Evolutionary conservation across 37 sponge, comb jelly and placozoan genomes (phyloP), one percentile per base, ranked within the genome.

Genomic region (Chondrosia reniformis): DNA sequence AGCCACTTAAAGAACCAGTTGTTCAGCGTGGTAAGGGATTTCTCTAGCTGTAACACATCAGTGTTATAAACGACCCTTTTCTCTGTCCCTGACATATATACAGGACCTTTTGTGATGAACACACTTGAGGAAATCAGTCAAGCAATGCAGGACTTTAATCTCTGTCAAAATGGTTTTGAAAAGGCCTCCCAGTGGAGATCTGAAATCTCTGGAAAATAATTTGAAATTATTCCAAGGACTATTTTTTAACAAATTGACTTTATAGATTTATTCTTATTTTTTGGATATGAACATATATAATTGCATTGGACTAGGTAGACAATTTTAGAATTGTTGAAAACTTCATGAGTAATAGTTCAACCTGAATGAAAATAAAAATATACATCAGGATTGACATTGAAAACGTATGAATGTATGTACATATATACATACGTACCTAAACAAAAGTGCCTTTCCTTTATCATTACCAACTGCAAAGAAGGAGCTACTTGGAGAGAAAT

Each of bases 41-140:
- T 12, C n/a, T 61, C 27, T 8, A 24, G 8, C 7, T 12, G 25
- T 12, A 28, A 61, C 63, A 24, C 27, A 22, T 22, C 27, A 8
- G n/a, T 22, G 7, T 61, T 12, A 9, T 9, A n/a, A n/a, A n/a
- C n/a, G n/a, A 49, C 10, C 52, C 52, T 15, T 15, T 19, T 10
- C 52, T 49, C 52, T 49, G 15, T 12, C 27, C 17, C 30, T 66
- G 13, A 37, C 7, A 8, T 34, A 19, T 34, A 56, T 27, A 2
- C 63, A 82, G 90, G 97, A 12, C 97, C 97, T 0, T 97, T 97
- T 85, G 97, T 97, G 34, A 97, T 97, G 97, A 97, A 97, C 81
- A 88, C 88, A 6, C 46, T 79, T 0, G 89, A 87, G n/a, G 91
- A 97, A 62, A 88, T 97, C 45, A 55, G 42, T 17, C 80, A 93